Evolutionary conservation across 2,113 vertebrate species (phyloP), one percentile per base, ranked within the genome.

Genomic region (Cephalopholis sonnerati): DNA sequence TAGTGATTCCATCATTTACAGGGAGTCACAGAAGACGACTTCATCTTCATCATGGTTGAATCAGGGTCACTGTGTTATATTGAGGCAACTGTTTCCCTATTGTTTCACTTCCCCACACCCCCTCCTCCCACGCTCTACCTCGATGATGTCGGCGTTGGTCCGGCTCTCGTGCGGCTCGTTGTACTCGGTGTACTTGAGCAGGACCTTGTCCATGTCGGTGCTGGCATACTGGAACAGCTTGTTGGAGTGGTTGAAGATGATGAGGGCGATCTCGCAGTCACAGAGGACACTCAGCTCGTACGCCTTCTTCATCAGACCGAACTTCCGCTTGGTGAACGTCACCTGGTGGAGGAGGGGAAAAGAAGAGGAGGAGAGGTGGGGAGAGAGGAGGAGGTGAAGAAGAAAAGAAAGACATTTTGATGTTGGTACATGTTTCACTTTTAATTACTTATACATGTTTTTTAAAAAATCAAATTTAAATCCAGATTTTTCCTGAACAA

Each of bases 261-360:
- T 98, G 78, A 98, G 97, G 27, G 97, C 97, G 13, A 98, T 98
- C 96, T 98, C 97, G 12, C 97, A 98, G 95, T 98, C 97, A 0
- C 97, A 98, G 74, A 98, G 94, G 55, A 98, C 97, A 2, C 97
- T 98, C 95, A 98, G 95, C 92, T 98, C 97, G 0, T 98, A 98
- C 0, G 97, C 97, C 89, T 98, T 98, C 96, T 98, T 98, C 97
- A 98, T 98, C 94, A 98, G 92, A 16, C 97, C 97, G 0, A 98
- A 98, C 64, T 98, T 98, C 41, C 97, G 82, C 93, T 97, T 98
- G 87, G 97, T 98, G 92, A 97, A 98, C 0, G 97, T 97, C 91
- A 98, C 97, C 97, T 97, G 71, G 2, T 0, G 61, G 50, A n/a
- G 1, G 20, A 5, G 48, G 7, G 50, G 25, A 59, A 29, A 4